Evolutionary conservation across 1,140 invertebrate genomes (phyloP).

Genomic region (Sminthurides bifidus): DNA sequence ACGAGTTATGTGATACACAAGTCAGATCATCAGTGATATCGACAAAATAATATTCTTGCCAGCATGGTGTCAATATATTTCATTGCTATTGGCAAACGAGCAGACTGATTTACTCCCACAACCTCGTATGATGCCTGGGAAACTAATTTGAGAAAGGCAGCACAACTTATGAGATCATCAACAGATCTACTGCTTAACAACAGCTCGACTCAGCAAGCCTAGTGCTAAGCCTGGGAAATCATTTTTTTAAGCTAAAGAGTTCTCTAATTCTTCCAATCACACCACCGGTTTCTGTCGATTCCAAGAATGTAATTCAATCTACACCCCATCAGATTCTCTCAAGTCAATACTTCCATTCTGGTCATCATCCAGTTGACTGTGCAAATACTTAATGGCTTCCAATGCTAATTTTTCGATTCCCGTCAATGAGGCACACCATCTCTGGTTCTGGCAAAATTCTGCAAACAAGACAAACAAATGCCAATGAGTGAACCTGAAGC

Average conservation of each 20-base stretch:
- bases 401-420: conserved; percentile 34
- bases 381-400: conserved; percentile 73
- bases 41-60: too few relatives aligned
- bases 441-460: background rate
- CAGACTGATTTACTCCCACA: too few relatives aligned
- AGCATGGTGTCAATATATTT: too few relatives aligned
- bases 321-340: conserved; percentile 71
- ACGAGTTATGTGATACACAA: too few relatives aligned
- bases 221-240: background rate
- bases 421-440: background rate
- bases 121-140: too few relatives aligned
- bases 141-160: too few relatives aligned
- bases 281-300: conserved; percentile 5
- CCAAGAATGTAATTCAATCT: conserved; percentile 49
- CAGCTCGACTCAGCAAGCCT: background rate
- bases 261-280: background rate
- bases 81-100: too few relatives aligned
- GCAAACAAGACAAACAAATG: background rate
- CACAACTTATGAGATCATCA: too few relatives aligned
- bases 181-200: background rate
- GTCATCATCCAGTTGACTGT: conserved; percentile 82
- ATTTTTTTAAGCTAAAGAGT: background rate
- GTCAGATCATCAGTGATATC: too few relatives aligned
- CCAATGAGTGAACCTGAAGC: too few relatives aligned
- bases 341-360: conserved; percentile 86